Base-by-base conservation (phyloP, 2,113 vertebrate genomes). In the Circaetus cinerascens region DNA sequence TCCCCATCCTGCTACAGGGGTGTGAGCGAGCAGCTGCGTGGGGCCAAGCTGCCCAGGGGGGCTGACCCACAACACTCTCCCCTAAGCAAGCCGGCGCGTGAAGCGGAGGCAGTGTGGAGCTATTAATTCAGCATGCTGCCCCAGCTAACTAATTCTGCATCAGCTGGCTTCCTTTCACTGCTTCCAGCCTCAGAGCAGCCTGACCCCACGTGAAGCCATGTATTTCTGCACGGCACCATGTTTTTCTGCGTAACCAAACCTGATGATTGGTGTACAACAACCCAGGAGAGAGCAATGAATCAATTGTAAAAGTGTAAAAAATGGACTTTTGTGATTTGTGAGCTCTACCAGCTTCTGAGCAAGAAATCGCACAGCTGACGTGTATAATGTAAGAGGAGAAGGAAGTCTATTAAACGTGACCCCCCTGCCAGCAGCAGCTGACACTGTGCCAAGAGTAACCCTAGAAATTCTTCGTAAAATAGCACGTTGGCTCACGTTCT, bases 231-330 rank as follows among this genome's bases (percentile, higher is more conserved):
- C 5, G 27, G 45, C 75, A 25, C 32, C 4, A 0, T 23, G 2
- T 21, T 76, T 46, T 56, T 11, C 57, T 20, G 48, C 0, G 3
- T 93, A 89, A 91, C 68, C 32, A 46, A 71, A 84, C 55, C 83
- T 50, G 79, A 13, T 0, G 0, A 22, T 57, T 57, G 0, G 0
- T 50, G 59, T 41, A 22, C 22, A 7, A 2, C 88, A n/a, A 38
- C 41, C 63, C 45, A 8, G 83, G 50, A 89, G 83, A 80, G 76
- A 88, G 80, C 79, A 78, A 77, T 78, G 50, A 87, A 56, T 84
- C 91, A 21, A 53, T 15, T 74, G 79, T 77, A 74, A 66, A 86
- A 88, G 86, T 27, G 50, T 62, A 46, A 81, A 83, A 88, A 81
- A 72, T 8, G 20, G 11, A 57, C 89, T 77, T 75, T n/a, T 78